These are phyloP conservation scores for Microtus richardsoni DNA, from an alignment of 2,113 vertebrate species.

Conservation along the genomic window DNA sequence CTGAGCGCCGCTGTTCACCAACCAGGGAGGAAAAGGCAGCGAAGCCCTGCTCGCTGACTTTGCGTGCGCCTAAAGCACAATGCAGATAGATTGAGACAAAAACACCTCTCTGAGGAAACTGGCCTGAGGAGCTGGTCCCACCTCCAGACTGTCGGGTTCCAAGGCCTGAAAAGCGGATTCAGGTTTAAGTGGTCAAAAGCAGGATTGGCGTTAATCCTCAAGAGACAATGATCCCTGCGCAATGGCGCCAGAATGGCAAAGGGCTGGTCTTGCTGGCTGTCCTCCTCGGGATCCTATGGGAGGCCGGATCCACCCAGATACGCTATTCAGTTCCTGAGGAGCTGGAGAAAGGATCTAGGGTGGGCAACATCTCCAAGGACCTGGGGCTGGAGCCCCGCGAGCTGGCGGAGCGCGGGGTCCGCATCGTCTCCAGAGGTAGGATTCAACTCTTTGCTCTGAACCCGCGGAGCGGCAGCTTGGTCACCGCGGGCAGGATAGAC, in stretches of 20 bases:
- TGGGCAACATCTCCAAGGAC: constrained; percentile 88
- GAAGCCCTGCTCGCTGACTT: neutral
- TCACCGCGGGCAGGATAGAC: constrained; percentile 80
- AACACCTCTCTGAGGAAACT: neutral
- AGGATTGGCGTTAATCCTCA: constrained; percentile 43
- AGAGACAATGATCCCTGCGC: constrained; percentile 47
- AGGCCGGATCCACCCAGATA: constrained; percentile 76
- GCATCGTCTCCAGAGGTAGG: constrained; percentile 89
- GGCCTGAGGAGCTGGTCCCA: neutral
- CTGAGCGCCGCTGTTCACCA: constrained; percentile 92
- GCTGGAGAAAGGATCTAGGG: constrained; percentile 84
- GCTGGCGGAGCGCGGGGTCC: constrained; percentile 84
- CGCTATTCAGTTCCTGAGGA: constrained; percentile 88
- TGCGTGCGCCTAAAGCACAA: constrained; percentile 47
- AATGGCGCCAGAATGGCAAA: neutral
- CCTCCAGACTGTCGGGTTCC: neutral
- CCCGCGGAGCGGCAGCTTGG: constrained; percentile 75
- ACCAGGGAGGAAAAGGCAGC: constrained; percentile 62
- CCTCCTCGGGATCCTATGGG: constrained; percentile 56
- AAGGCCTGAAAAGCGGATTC: neutral
- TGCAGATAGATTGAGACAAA: neutral
- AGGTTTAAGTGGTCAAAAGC: neutral
- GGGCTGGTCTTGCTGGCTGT: constrained; percentile 62
- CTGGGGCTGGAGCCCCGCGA: constrained; percentile 86
- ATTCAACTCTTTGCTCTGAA: constrained; percentile 90